Evolutionary conservation across 2,113 vertebrate species (phyloP).

Genomic region (Spea multiplicata): DNA sequence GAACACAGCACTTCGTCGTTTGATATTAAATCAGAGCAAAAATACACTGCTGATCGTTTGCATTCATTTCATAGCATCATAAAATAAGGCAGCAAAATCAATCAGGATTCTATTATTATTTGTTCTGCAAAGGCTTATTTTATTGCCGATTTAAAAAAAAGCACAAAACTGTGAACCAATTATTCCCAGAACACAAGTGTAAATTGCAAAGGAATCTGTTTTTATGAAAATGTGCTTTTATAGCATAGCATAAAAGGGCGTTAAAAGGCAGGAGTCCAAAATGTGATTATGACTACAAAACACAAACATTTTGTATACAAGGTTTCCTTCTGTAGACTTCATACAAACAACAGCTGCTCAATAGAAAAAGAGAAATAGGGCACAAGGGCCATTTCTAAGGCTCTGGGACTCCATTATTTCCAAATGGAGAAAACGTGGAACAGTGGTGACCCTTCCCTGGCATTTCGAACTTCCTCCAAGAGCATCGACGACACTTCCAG

Average conservation of each 20-base stretch:
- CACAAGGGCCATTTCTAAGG: too few species aligned
- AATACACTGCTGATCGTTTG: conserved; percentile 19
- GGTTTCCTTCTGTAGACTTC: background rate
- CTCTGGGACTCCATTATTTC: too few species aligned
- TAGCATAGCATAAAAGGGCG: conserved; percentile 6
- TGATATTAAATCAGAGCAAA: conserved; percentile 51
- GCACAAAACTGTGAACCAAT: conserved; percentile 52
- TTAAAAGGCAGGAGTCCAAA: conserved; percentile 16
- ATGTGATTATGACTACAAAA: background rate
- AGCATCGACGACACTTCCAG: too few species aligned
- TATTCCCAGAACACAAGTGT: conserved; percentile 27
- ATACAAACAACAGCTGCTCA: background rate
- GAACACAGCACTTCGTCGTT: conserved; percentile 40
- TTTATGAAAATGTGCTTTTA: background rate
- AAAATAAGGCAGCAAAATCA: conserved; percentile 27
- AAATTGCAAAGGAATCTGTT: conserved; percentile 23
- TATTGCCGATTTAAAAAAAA: conserved; percentile 32
- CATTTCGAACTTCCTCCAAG: too few species aligned
- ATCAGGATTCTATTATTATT: conserved; percentile 34
- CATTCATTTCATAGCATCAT: conserved; percentile 35
- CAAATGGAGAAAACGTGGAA: too few species aligned
- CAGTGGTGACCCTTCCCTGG: too few species aligned
- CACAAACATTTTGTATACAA: background rate
- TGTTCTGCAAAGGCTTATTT: conserved; percentile 32
- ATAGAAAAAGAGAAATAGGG: background rate